Conservation (phyloP, 1,140 invertebrate species). For the Temnothorax longispinosus region DNA sequence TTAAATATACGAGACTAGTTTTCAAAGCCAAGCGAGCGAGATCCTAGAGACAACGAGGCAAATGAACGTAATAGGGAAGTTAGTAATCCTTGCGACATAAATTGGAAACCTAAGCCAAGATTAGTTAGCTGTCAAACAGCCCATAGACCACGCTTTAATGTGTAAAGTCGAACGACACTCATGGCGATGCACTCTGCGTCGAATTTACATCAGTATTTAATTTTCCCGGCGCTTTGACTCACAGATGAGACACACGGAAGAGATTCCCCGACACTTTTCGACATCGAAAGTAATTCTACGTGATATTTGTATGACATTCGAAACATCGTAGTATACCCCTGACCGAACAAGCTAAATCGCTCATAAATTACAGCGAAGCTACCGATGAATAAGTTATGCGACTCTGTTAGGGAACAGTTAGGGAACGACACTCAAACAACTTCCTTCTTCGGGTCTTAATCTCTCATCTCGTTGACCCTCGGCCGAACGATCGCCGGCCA, state of each 20-base stretch:
- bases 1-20: not conserved
- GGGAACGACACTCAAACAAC: not conserved
- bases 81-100: constrained; percentile 3
- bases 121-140: constrained; percentile 29
- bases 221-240: constrained; percentile 1
- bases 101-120: constrained; percentile 13
- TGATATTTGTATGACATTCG: constrained; percentile 43
- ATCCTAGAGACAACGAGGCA: not conserved
- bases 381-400: constrained; percentile 43
- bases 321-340: not conserved
- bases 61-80: not conserved
- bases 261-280: not conserved
- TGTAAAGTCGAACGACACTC: not conserved
- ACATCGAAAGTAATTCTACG: constrained; percentile 21
- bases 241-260: not conserved
- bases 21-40: not conserved
- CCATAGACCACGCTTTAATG: not conserved
- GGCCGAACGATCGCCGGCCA: not conserved
- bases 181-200: constrained; percentile 7
- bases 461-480: constrained; percentile 49
- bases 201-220: constrained; percentile 50
- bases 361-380: constrained; percentile 31
- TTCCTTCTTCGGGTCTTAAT: constrained; percentile 51
- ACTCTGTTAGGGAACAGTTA: constrained; percentile 1
- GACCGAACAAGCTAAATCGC: constrained; percentile 11